Evolutionary conservation across 2,888 invertebrate genomes (phyloP).

Genomic region (Aplocera efformata): DNA sequence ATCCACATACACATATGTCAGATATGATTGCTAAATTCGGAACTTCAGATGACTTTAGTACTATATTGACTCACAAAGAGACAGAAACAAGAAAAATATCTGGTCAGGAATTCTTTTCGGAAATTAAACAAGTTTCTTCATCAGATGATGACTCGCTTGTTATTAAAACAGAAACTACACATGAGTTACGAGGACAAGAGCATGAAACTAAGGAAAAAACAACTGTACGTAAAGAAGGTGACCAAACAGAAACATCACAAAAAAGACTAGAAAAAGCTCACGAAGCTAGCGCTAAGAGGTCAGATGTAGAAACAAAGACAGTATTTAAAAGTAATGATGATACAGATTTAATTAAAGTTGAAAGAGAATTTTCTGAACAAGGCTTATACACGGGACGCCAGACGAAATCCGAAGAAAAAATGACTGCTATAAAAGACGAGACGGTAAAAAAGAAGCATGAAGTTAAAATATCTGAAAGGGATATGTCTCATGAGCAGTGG

Average conservation of each 20-base stretch:
- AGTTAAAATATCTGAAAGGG: constrained; percentile 75
- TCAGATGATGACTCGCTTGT: constrained; percentile 73
- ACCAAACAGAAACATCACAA: constrained; percentile 73
- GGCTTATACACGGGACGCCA: constrained; percentile 70
- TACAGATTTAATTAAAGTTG: constrained; percentile 61
- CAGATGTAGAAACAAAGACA: constrained; percentile 72
- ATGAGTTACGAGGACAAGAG: constrained; percentile 71
- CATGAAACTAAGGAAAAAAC: constrained; percentile 75
- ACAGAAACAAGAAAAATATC: constrained; percentile 73
- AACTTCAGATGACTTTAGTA: constrained; percentile 54
- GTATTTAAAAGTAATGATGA: constrained; percentile 68
- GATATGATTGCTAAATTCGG: constrained; percentile 69
- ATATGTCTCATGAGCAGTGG: constrained; percentile 76
- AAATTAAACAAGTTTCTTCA: constrained; percentile 72
- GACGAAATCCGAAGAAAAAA: constrained; percentile 71
- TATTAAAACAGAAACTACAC: constrained; percentile 72
- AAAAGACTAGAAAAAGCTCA: constrained; percentile 77
- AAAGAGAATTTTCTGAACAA: constrained; percentile 69
- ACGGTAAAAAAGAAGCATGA: constrained; percentile 71
- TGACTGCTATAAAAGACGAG: constrained; percentile 75
- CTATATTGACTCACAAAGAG: constrained; percentile 75
- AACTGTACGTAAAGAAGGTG: constrained; percentile 64
- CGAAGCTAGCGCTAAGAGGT: constrained; percentile 70
- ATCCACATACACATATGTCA: constrained; percentile 65
- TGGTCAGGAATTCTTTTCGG: constrained; percentile 71